These are phyloP conservation scores for Campopleginae sp. DNA, from an alignment of 2,888 invertebrate species.

Conservation along the genomic window DNA sequence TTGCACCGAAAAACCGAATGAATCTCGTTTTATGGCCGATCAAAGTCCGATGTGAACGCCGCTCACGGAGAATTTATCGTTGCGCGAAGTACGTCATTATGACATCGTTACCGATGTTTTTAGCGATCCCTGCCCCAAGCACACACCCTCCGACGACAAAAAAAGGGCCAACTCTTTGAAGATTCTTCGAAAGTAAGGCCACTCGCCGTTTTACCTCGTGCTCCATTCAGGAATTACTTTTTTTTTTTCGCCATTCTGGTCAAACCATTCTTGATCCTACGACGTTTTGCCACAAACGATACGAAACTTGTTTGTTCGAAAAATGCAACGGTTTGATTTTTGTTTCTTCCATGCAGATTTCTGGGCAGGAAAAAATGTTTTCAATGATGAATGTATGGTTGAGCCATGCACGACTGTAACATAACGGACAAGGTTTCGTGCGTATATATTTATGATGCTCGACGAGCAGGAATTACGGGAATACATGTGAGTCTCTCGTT, in stretches of 20 bases:
- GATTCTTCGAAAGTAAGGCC: conserved; percentile 44
- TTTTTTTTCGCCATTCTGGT: conserved; percentile 1
- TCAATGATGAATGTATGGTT: no score
- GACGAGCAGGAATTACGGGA: no score
- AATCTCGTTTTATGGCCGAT: conserved; percentile 68
- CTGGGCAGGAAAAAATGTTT: no score
- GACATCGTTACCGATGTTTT: conserved; percentile 67
- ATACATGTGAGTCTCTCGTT: neutral
- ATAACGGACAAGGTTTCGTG: neutral
- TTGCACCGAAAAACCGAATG: conserved; percentile 65
- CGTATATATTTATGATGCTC: neutral
- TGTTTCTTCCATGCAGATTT: no score
- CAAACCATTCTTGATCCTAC: neutral
- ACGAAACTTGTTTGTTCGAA: no score
- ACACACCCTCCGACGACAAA: conserved; percentile 10
- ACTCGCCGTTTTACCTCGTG: neutral
- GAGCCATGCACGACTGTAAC: no score
- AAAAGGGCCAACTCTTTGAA: conserved; percentile 37
- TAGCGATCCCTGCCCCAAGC: conserved; percentile 48
- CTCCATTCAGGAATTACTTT: conserved; percentile 27
- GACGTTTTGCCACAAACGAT: neutral
- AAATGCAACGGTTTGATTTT: no score
- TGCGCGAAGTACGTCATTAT: conserved; percentile 69
- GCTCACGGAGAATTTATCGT: conserved; percentile 69
- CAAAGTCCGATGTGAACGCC: conserved; percentile 66